Evolutionary conservation across 2,113 vertebrate species (phyloP).

Genomic region (Gnathonemus longibarbis): DNA sequence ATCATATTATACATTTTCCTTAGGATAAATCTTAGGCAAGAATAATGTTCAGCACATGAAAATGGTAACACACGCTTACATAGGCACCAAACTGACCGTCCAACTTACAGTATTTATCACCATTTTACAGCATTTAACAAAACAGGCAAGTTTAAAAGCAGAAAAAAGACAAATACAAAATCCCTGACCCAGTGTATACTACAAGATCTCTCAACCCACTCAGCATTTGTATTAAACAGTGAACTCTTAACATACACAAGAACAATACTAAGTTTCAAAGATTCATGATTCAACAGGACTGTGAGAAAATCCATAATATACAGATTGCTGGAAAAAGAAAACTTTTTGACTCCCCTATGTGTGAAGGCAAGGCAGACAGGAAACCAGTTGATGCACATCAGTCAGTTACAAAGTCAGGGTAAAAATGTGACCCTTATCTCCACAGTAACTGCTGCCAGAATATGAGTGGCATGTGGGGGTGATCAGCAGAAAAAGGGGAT

Average conservation of each 20-base stretch:
- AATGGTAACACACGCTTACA: not conserved
- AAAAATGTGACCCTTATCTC: not conserved
- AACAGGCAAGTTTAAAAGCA: not conserved
- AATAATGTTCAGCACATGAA: not conserved
- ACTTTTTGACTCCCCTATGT: not conserved
- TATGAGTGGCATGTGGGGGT: not conserved
- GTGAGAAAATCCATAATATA: not conserved
- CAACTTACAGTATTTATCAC: not conserved
- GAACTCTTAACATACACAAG: not conserved
- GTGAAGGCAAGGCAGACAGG: not conserved
- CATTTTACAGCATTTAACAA: not conserved
- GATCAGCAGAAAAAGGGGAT: not conserved
- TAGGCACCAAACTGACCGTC: not conserved
- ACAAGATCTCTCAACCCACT: not conserved
- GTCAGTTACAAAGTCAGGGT: not conserved
- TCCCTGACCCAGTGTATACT: not conserved
- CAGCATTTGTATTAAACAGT: not conserved
- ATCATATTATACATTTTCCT: not conserved
- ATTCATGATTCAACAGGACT: not conserved
- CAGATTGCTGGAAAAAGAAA: not conserved
- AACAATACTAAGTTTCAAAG: not conserved
- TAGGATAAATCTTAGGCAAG: not conserved
- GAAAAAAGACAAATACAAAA: not conserved
- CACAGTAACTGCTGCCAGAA: not conserved
- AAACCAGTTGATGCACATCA: not conserved